A percentile compares a stretch with the other conserved stretches of the same genome.
Conservation (phyloP, 1,140 invertebrate species). For the Drosophila subobscura region DNA sequence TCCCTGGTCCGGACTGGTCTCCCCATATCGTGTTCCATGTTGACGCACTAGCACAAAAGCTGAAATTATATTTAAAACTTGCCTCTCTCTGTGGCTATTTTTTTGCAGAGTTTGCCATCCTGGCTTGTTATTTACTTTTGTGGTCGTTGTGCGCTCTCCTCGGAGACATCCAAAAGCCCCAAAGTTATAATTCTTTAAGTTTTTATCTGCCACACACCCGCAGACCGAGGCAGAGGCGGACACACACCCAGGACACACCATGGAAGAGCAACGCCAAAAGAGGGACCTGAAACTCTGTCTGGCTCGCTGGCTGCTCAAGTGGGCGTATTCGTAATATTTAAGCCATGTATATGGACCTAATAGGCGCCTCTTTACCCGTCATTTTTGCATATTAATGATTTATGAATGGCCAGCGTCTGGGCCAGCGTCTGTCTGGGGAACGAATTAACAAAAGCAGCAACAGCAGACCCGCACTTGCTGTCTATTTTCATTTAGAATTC, state of each 20-base stretch:
- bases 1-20: constrained; percentile 31
- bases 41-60: constrained; percentile 79
- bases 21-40: constrained; percentile 77
- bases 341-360: constrained; percentile 28
- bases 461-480: constrained; percentile 36
- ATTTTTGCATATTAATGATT: constrained; percentile 75
- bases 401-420: constrained; percentile 41
- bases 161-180: constrained; percentile 62
- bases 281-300: constrained; percentile 17
- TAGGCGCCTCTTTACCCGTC: constrained; percentile 21
- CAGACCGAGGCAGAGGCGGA: neutral
- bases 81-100: constrained; percentile 17
- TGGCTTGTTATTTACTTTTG: constrained; percentile 75
- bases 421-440: neutral
- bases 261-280: neutral
- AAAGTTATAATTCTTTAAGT: constrained; percentile 82
- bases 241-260: neutral
- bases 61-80: constrained; percentile 78
- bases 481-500: constrained; percentile 73
- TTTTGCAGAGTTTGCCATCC: constrained; percentile 10
- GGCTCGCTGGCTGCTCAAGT: constrained; percentile 62
- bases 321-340: constrained; percentile 71
- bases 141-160: constrained; percentile 67
- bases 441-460: constrained; percentile 36
- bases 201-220: constrained; percentile 65